A percentile compares a stretch with the other conserved stretches of the same genome.
Evolutionary conservation across 2,113 vertebrate species (phyloP).

Genomic region (Platycercus adscitus): DNA sequence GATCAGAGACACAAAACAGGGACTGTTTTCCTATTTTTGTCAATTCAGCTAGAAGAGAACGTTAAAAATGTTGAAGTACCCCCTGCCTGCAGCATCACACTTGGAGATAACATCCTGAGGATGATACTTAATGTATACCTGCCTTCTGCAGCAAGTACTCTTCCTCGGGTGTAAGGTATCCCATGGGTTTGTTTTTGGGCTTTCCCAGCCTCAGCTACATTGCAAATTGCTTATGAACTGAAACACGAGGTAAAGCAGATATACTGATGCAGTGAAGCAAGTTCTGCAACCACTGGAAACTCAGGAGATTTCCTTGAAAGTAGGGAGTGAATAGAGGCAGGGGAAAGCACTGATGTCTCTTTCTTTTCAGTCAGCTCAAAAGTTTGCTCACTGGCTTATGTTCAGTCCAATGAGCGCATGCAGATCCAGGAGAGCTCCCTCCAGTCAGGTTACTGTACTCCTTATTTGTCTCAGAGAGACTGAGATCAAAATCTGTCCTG

Average conservation of each 20-base stretch:
- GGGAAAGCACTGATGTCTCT: background rate
- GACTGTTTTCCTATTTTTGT: background rate
- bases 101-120: background rate
- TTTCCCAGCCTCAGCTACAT: background rate
- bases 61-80: background rate
- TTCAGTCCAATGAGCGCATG: background rate
- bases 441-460: background rate
- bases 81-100: background rate
- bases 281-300: background rate
- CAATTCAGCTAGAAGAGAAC: background rate
- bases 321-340: background rate
- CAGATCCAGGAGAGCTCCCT: constrained; percentile 18
- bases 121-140: background rate
- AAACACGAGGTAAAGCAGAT: background rate
- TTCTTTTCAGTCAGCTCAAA: background rate
- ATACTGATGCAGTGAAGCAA: background rate
- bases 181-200: background rate
- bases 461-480: background rate
- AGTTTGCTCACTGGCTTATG: background rate
- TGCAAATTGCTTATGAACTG: background rate
- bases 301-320: background rate
- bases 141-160: background rate
- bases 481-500: background rate
- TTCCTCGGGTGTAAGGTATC: background rate
- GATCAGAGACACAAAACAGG: background rate